Conservation (phyloP, 2,888 invertebrate genomes). For the Epistrophella euchroma region DNA sequence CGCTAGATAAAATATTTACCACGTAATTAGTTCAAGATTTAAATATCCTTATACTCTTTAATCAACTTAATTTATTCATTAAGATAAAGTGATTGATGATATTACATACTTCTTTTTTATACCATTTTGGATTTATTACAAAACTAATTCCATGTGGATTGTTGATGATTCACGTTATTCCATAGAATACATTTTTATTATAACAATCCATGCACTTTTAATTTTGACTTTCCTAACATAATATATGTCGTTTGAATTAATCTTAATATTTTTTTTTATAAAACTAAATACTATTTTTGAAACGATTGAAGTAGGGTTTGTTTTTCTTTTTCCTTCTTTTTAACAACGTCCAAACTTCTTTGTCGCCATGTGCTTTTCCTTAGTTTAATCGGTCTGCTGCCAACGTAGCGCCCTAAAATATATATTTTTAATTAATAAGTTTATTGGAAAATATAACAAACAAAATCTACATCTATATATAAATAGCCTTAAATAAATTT, state of each 20-base stretch:
- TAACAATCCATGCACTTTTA: neutral
- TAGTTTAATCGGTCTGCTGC: conserved; percentile 98
- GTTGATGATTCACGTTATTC: neutral
- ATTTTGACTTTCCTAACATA: neutral
- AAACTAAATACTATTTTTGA: conserved; percentile 77
- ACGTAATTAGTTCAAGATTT: too few relatives aligned
- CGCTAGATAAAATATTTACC: too few relatives aligned
- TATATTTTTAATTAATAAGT: neutral
- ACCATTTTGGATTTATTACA: neutral
- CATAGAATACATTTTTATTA: neutral
- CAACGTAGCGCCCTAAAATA: conserved; percentile 95
- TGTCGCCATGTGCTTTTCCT: conserved; percentile 98
- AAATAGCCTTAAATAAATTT: too few relatives aligned
- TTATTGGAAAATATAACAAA: neutral
- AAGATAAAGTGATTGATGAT: neutral
- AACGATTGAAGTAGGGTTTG: conserved; percentile 88
- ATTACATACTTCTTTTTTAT: neutral
- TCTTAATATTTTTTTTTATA: neutral
- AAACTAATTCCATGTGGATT: neutral
- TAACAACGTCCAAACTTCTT: conserved; percentile 95
- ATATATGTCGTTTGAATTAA: neutral
- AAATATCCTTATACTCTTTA: too few relatives aligned
- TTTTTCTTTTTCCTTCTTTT: conserved; percentile 98
- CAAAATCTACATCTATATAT: too few relatives aligned
- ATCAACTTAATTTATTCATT: too few relatives aligned